phyloP scores from a whole-genome alignment of 92 coral and sea anemone genomes.

The Virgularia gustaviana region DNA sequence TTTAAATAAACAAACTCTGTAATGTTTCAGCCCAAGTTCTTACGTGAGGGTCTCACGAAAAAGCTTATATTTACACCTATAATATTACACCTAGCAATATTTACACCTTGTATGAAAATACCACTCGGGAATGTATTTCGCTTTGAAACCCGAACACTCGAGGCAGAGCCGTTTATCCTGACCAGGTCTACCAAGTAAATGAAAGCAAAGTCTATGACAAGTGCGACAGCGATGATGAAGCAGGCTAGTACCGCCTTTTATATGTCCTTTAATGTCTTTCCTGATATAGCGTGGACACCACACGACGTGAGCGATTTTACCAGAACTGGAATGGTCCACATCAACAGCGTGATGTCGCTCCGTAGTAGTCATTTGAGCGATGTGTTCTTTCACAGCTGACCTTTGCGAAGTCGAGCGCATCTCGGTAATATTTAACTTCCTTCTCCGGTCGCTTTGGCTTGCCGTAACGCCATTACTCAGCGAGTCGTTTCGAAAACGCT shows the following conservation, averaged over 20 bases:
- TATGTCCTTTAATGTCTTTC: constrained; percentile 40
- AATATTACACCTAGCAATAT: constrained; percentile 15
- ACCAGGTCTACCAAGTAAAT: constrained; percentile 53
- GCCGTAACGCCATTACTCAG: not conserved
- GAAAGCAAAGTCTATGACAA: constrained; percentile 43
- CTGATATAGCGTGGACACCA: constrained; percentile 55
- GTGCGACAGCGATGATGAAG: constrained; percentile 46
- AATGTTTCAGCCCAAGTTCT: no score
- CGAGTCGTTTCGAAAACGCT: not conserved
- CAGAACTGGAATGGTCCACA: constrained; percentile 11
- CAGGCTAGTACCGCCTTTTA: constrained; percentile 47
- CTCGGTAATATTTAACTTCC: not conserved
- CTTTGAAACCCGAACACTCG: constrained; percentile 43
- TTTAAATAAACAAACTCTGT: no score
- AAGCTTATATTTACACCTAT: not conserved
- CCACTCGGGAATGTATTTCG: constrained; percentile 45
- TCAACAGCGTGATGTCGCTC: constrained; percentile 35
- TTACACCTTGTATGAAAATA: constrained; percentile 49
- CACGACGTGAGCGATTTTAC: constrained; percentile 29
- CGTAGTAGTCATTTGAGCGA: constrained; percentile 33
- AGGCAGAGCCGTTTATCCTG: constrained; percentile 36
- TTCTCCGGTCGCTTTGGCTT: not conserved
- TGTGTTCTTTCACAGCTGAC: constrained; percentile 12
- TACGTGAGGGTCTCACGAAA: no score
- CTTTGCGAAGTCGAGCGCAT: not conserved